Conservation (phyloP, 1,140 invertebrate species). For the Bombus sibiricus region DNA sequence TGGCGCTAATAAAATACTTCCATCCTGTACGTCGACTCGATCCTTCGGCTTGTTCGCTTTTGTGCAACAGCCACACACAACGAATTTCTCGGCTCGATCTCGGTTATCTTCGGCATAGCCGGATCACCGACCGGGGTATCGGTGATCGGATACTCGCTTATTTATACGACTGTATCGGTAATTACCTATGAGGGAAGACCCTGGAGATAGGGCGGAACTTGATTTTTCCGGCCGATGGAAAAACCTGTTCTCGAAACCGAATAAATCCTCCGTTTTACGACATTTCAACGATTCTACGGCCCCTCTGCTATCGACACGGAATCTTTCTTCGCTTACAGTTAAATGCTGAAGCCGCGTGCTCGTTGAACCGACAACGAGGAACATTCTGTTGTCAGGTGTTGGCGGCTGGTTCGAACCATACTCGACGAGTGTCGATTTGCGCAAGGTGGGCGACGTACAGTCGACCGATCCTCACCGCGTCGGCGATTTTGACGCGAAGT, state of each 20-base stretch:
- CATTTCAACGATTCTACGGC: background rate
- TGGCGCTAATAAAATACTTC: conserved; percentile 49
- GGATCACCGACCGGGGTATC: conserved; percentile 15
- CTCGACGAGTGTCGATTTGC: too few relatives aligned
- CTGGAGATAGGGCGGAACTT: conserved; percentile 49
- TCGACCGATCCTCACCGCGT: too few relatives aligned
- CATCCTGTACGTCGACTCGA: conserved; percentile 16
- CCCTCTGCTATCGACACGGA: background rate
- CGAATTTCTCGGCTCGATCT: conserved; percentile 54
- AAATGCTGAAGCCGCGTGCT: too few relatives aligned
- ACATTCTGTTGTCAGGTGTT: too few relatives aligned
- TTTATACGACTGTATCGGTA: conserved; percentile 61
- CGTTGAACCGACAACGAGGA: too few relatives aligned
- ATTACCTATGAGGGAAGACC: conserved; percentile 66
- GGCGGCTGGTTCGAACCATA: too few relatives aligned
- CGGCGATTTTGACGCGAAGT: too few relatives aligned
- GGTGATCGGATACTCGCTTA: conserved; percentile 46
- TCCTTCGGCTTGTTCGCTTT: background rate
- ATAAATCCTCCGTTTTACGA: conserved; percentile 55
- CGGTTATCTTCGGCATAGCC: conserved; percentile 40
- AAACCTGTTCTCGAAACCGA: conserved; percentile 57
- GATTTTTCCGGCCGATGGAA: conserved; percentile 16
- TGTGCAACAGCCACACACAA: conserved; percentile 41
- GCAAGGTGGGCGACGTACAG: too few relatives aligned
- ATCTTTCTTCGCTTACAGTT: background rate